Evolutionary conservation across 2,113 vertebrate species (phyloP).

Genomic region (Chunga burmeisteri): DNA sequence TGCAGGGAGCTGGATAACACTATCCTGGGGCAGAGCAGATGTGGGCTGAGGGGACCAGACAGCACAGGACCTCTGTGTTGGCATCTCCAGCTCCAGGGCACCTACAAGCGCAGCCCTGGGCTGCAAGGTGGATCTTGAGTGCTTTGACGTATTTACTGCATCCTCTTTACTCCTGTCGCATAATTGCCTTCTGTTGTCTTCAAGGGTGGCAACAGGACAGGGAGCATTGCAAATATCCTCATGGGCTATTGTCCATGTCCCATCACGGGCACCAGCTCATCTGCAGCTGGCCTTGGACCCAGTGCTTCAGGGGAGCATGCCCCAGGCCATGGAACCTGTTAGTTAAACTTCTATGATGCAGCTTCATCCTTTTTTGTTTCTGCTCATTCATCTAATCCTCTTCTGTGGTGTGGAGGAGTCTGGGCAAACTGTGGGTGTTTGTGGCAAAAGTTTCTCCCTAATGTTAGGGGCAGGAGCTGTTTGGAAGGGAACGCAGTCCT

Average conservation of each 20-base stretch:
- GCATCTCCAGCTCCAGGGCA: not conserved
- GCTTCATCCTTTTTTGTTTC: not conserved
- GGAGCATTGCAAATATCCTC: not conserved
- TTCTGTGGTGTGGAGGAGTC: not conserved
- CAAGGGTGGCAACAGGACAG: not conserved
- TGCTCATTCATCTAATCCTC: not conserved
- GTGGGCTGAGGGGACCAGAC: not conserved
- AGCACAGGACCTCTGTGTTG: not conserved
- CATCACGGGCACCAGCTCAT: not conserved
- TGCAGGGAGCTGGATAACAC: not conserved
- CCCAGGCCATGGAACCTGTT: not conserved
- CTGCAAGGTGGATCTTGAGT: not conserved
- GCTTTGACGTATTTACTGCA: not conserved
- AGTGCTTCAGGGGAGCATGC: not conserved
- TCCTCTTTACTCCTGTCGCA: not conserved
- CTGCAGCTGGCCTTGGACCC: not conserved
- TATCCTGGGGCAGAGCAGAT: not conserved
- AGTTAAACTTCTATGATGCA: not conserved
- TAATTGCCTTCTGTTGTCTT: not conserved
- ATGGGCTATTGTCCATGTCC: not conserved
- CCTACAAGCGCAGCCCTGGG: not conserved
- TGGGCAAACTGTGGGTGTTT: not conserved
- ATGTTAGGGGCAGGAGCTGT: not conserved
- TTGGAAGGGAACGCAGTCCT: rapidly evolving
- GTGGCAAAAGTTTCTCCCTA: not conserved